Evolutionary conservation across 2,113 vertebrate genomes (phyloP), one percentile per base, ranked within the genome.

Genomic region (Panthera tigris): DNA sequence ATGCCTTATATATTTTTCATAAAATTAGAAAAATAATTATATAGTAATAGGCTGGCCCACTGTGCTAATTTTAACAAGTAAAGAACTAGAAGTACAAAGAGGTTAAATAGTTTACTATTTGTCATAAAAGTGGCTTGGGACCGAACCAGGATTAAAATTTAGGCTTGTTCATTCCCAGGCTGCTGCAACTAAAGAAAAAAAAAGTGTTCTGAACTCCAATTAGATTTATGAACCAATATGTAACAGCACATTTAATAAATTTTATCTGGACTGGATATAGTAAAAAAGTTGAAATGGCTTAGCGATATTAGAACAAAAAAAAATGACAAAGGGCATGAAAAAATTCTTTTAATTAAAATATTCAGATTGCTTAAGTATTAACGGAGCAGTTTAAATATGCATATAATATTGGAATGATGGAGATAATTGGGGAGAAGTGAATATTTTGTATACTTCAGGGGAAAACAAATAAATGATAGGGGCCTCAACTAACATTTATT

Each of bases 301-400:
- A 82, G 1, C 2, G 36, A 52, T 83, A 71, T 57, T 91, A 76
- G 41, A 91, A 80, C 48, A 93, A 65, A 84, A 65, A 84, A 89
- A n/a, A 73, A 82, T 5, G 9, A 36, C 15, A 11, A 85, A n/a
- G 9, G 3, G 9, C 16, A 29, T 86, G 9, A 8, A 81, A 73
- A 89, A 96, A 80, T 52, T 71, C 3, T 2, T 80, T 0, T 66
- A 78, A 76, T 55, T 8, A 76, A 93, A 84, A 63, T 25, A 29
- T 57, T 3, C 68, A 15, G 7, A 33, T 95, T 89, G 3, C 23
- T 80, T 89, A 82, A 82, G 65, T 82, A 93, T 89, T 85, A 76
- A 69, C 18, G 57, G 25, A 92, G 50, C 19, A n/a, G 5, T 95
- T 91, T 93, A 93, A 95, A 65, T 66, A 88, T 84, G n/a, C 45